Percentiles rank a stretch among this genome's conserved stretches.
Conservation (phyloP, 2,113 vertebrate genomes). For the Regulus satrapa region DNA sequence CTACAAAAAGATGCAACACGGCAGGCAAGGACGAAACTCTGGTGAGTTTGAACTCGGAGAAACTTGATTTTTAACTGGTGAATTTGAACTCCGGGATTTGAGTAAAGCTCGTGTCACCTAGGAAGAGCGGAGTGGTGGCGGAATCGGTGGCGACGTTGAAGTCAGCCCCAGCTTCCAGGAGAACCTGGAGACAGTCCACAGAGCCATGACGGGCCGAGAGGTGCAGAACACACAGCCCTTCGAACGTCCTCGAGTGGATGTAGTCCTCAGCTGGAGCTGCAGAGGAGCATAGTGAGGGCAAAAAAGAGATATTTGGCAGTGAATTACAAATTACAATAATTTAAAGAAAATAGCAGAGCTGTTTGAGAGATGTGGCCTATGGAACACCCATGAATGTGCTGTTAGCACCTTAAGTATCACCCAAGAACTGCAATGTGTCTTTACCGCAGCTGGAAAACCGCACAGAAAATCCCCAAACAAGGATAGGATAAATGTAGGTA, state of each 20-base stretch:
- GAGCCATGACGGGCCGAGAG: constrained; percentile 82
- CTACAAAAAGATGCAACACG: neutral
- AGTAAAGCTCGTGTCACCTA: constrained; percentile 73
- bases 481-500: fast-evolving
- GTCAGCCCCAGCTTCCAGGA: constrained; percentile 79
- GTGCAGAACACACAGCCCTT: constrained; percentile 82
- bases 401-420: neutral
- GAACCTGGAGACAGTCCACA: constrained; percentile 67
- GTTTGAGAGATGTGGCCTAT: neutral
- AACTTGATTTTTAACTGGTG: neutral
- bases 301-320: neutral
- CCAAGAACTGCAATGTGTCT: fast-evolving
- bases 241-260: constrained; percentile 81
- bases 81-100: neutral
- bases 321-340: neutral
- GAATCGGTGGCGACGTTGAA: constrained; percentile 78
- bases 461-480: neutral
- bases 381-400: fast-evolving
- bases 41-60: neutral
- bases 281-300: neutral
- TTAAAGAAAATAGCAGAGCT: neutral
- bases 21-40: neutral
- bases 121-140: constrained; percentile 82
- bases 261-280: constrained; percentile 71
- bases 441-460: neutral